These are phyloP conservation scores for Sorex araneus DNA, from an alignment of 2,113 vertebrate genomes.

Conservation along the genomic window DNA sequence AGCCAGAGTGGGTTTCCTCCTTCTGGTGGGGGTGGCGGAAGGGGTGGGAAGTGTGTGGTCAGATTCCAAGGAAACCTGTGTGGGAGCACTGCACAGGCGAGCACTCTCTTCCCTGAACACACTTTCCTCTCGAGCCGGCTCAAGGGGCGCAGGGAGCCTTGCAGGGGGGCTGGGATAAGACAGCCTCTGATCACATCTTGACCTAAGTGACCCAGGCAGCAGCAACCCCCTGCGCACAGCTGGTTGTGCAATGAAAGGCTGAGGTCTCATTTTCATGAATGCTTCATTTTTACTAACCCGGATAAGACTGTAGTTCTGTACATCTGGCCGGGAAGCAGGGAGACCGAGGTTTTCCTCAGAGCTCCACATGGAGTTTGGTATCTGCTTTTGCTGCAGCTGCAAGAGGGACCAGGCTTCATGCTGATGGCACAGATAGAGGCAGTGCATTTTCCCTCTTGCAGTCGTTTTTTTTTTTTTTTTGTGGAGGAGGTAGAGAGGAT, in stretches of 20 bases:
- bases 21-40: background rate
- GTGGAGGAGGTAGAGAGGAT: background rate
- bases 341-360: slow-evolving; percentile 47
- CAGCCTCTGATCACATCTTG: background rate
- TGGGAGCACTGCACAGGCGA: background rate
- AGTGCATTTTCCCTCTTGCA: background rate
- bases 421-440: background rate
- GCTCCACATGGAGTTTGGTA: background rate
- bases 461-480: background rate
- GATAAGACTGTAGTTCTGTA: background rate
- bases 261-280: background rate
- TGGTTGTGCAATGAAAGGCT: slow-evolving; percentile 27
- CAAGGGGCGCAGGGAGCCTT: background rate
- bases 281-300: slow-evolving; percentile 49
- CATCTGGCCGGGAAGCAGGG: background rate
- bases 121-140: background rate
- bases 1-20: background rate
- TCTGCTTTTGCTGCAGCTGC: background rate
- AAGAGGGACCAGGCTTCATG: background rate
- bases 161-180: background rate
- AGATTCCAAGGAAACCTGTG: background rate
- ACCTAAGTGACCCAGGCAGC: slow-evolving; percentile 14
- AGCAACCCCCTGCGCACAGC: background rate
- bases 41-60: background rate
- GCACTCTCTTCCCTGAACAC: background rate